Evolutionary conservation across 1,140 invertebrate species (phyloP), one percentile per base, ranked within the genome.

Genomic region (Trachymyrmex septentrionalis): DNA sequence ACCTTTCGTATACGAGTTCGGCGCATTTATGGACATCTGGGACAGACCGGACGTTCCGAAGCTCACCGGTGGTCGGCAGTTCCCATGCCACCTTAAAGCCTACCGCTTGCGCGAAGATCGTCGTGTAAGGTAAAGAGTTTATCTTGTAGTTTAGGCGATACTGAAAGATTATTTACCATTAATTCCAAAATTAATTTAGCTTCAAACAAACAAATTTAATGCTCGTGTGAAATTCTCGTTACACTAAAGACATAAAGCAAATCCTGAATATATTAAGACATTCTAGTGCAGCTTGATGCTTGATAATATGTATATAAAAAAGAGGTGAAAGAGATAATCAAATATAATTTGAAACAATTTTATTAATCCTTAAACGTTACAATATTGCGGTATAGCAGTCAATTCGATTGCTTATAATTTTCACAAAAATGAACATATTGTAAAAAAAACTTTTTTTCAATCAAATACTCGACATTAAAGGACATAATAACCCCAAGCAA

Each of bases 131-230:
- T 0, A 95, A 50, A 4, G 87, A 34, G 69, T 88, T 92, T 82
- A 94, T 87, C 90, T 95, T 95, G 93, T 94, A 95, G 85, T 95
- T 95, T 61, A 95, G 85, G 61, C 95, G 88, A 66, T 93, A 93
- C 95, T 95, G 92, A 48, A 92, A 92, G 64, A 84, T 67, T 19
- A 34, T 73, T 61, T 44, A 61, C 1, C 27, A 21, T 76, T 12
- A 27, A 48, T 48, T 14, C 2, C 4, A 24, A 14, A 71, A 21
- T 69, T 69, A 69, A 21, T 69, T 80, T 34, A 24, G 27, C 14
- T n/a, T 14, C 19, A 2, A 72, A 57, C 27, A 38, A 24, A 61
- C 14, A 34, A 16, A n/a, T n/a, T 3, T 34, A 66, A 12, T 44
- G n/a, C 10, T 66, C 3, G 0, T 0, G 9, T 38, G 10, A 14